phyloP scores from a whole-genome alignment of 2,113 vertebrate genomes.

The Pseudorasbora parva region DNA sequence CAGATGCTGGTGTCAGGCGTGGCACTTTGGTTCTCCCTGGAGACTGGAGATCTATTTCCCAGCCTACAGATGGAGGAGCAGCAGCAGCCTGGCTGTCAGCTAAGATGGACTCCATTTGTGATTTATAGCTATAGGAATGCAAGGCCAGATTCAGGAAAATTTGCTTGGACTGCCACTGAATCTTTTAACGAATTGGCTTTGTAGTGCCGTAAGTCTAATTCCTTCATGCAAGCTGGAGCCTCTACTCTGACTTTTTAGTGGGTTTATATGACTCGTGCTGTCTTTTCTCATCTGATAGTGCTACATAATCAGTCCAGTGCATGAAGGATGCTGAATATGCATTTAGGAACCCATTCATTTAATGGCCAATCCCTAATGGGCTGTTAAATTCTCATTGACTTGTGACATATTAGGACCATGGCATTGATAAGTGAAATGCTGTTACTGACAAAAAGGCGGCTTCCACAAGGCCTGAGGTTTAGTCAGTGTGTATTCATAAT shows the following conservation, averaged over 20 bases:
- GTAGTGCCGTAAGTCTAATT: background rate
- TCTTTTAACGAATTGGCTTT: constrained; percentile 3
- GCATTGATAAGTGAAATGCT: background rate
- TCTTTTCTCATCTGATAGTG: constrained; percentile 22
- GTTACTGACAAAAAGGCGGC: background rate
- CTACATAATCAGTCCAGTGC: background rate
- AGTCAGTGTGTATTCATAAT: background rate
- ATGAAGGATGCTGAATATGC: constrained; percentile 16
- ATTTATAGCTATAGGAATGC: constrained; percentile 44
- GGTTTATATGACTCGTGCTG: background rate
- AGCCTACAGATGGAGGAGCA: constrained; percentile 38
- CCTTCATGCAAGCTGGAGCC: background rate
- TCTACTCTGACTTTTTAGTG: background rate
- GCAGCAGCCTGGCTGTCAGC: constrained; percentile 49
- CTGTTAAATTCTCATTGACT: constrained; percentile 2
- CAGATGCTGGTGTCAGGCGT: constrained; percentile 37
- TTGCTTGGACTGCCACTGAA: background rate
- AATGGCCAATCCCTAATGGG: background rate
- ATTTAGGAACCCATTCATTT: constrained; percentile 19
- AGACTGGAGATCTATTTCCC: constrained; percentile 56
- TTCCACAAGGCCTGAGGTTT: background rate
- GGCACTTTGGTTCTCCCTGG: constrained; percentile 40
- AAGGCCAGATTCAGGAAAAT: constrained; percentile 24
- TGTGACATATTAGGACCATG: background rate
- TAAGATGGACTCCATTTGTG: constrained; percentile 37